Conservation (phyloP, 2,888 invertebrate genomes). For the Lacanobia oleracea region DNA sequence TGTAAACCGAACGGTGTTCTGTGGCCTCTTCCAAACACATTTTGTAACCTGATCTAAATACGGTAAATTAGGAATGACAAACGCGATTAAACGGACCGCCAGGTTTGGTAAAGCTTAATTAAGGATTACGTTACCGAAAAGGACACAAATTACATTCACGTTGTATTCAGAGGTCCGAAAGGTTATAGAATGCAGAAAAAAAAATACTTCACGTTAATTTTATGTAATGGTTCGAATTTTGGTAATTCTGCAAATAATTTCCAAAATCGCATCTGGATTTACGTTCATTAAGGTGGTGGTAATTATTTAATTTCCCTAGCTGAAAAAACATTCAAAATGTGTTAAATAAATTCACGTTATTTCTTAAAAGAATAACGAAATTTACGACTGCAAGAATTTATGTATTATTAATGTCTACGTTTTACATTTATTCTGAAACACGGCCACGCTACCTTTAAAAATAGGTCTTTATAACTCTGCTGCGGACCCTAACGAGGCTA, state of each 20-base stretch:
- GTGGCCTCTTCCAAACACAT: slow-evolving; percentile 65
- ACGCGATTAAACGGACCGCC: slow-evolving; percentile 72
- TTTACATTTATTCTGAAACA: slow-evolving; percentile 33
- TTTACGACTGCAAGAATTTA: slow-evolving; percentile 29
- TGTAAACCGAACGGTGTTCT: slow-evolving; percentile 55
- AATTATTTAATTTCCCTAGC: slow-evolving; percentile 25
- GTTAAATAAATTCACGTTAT: slow-evolving; percentile 2
- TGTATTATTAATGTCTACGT: slow-evolving; percentile 37
- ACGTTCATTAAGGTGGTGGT: neutral
- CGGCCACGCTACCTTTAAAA: slow-evolving; percentile 11
- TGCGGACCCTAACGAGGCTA: slow-evolving; percentile 38
- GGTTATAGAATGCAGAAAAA: slow-evolving; percentile 26
- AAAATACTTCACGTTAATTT: slow-evolving; percentile 9
- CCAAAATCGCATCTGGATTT: neutral
- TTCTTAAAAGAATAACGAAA: slow-evolving; percentile 18
- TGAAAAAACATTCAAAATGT: slow-evolving; percentile 1
- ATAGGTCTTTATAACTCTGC: slow-evolving; percentile 18
- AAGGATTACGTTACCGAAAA: slow-evolving; percentile 72
- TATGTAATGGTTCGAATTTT: slow-evolving; percentile 2
- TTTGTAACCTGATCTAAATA: slow-evolving; percentile 70
- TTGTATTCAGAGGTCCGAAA: slow-evolving; percentile 59
- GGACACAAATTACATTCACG: slow-evolving; percentile 67
- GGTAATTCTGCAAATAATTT: neutral
- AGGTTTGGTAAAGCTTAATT: slow-evolving; percentile 73
- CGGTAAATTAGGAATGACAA: slow-evolving; percentile 74